These are phyloP conservation scores for Onychomys arenicola DNA, from an alignment of 2,797 vertebrate species.

Conservation along the genomic window DNA sequence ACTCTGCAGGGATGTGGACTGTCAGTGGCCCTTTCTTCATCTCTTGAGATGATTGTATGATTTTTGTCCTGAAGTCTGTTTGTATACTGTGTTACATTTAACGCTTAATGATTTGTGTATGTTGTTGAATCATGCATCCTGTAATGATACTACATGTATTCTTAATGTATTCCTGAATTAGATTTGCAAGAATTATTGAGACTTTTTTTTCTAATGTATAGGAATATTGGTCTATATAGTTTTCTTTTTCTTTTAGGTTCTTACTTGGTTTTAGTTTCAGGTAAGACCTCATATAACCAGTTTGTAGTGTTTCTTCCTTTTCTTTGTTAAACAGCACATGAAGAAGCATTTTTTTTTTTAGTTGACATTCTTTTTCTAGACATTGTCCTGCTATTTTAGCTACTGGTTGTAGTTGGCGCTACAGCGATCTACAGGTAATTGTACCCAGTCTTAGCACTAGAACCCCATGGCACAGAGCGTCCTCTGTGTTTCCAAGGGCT, in stretches of 20 bases:
- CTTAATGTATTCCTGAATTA: neutral
- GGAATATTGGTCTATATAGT: neutral
- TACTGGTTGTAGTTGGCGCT: slow-evolving; percentile 85
- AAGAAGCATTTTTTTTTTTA: slow-evolving; percentile 79
- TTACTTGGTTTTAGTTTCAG: neutral
- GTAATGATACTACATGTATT: neutral
- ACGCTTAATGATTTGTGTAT: neutral
- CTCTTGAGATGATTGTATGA: neutral
- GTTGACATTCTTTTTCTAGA: slow-evolving; percentile 59
- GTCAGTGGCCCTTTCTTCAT: neutral
- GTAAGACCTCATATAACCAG: neutral
- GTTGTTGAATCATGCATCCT: neutral
- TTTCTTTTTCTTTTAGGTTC: too few relatives aligned
- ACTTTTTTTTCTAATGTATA: neutral
- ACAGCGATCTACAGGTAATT: slow-evolving; percentile 84
- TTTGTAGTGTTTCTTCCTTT: slow-evolving; percentile 24
- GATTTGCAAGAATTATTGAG: neutral
- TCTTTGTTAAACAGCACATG: slow-evolving; percentile 85
- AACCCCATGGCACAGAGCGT: slow-evolving; percentile 83
- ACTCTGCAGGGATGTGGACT: neutral
- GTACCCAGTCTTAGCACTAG: slow-evolving; percentile 84
- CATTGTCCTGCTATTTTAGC: slow-evolving; percentile 85
- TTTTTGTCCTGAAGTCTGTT: neutral
- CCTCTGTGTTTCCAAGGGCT: slow-evolving; percentile 63
- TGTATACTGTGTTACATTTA: neutral